Evolutionary conservation across 2,888 invertebrate genomes (phyloP).

Genomic region (Seira musarum): DNA sequence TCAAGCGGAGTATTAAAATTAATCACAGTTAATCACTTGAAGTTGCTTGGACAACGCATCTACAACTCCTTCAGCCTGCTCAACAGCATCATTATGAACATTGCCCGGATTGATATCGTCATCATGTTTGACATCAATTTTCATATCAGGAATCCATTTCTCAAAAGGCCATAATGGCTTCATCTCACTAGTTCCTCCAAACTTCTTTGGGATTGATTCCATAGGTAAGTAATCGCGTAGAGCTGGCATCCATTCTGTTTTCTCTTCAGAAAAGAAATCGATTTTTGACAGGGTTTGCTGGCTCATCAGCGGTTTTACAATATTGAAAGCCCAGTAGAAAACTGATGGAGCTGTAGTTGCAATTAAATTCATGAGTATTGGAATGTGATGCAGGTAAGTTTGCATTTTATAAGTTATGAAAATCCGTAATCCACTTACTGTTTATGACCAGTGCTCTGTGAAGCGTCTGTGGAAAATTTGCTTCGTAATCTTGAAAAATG

Average conservation of each 20-base stretch:
- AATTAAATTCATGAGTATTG: conserved; percentile 1
- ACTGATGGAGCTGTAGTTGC: conserved; percentile 44
- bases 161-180: conserved; percentile 40
- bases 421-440: conserved; percentile 38
- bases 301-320: conserved; percentile 59
- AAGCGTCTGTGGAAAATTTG: conserved; percentile 59
- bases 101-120: too few species aligned
- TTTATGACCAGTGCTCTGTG: conserved; percentile 61
- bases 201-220: conserved; percentile 53
- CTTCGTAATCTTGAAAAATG: conserved; percentile 52
- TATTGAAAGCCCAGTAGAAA: conserved; percentile 60
- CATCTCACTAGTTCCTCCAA: conserved; percentile 54
- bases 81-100: too few species aligned
- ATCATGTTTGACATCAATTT: too few species aligned
- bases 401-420: background rate
- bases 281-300: conserved; percentile 59
- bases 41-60: too few species aligned
- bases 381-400: background rate
- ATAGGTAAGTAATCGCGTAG: conserved; percentile 52
- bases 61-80: too few species aligned
- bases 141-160: background rate
- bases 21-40: too few species aligned
- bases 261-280: conserved; percentile 45
- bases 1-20: too few species aligned
- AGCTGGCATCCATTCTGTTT: conserved; percentile 47